These are phyloP conservation scores for Drosophila demipolita DNA, from an alignment of 2,888 invertebrate genomes.

Conservation along the genomic window DNA sequence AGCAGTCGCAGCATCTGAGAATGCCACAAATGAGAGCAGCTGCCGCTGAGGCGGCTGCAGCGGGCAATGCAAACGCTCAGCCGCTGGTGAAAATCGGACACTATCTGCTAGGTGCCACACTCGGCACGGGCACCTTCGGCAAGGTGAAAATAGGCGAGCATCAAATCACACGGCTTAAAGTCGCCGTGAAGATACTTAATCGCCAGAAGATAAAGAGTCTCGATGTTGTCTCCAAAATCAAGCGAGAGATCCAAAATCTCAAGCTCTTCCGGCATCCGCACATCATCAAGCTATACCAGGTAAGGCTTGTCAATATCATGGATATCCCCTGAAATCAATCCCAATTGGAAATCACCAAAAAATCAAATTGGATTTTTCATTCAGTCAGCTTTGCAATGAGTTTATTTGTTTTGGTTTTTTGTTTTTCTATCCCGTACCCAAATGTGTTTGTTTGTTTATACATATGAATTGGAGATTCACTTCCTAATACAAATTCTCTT, in stretches of 20 bases:
- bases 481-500: neutral
- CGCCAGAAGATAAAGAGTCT: conserved; percentile 99
- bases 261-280: conserved; percentile 99
- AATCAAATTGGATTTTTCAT: neutral
- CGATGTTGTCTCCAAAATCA: conserved; percentile 99
- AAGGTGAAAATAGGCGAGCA: conserved; percentile 99
- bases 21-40: conserved; percentile 82
- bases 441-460: neutral
- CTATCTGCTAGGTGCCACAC: conserved; percentile 93
- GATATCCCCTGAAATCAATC: neutral
- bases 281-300: conserved; percentile 98
- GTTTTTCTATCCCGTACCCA: neutral
- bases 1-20: conserved; percentile 8
- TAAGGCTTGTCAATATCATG: conserved; percentile 75
- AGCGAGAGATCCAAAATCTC: conserved; percentile 99
- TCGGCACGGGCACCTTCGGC: conserved; percentile 99
- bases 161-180: conserved; percentile 98
- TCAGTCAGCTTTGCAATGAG: neutral
- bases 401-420: neutral
- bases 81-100: conserved; percentile 97
- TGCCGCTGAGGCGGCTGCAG: conserved; percentile 75
- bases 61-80: conserved; percentile 85
- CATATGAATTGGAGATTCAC: no score
- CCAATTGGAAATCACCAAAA: neutral
- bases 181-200: conserved; percentile 99